These are phyloP conservation scores for Sympetrum striolatum DNA, from an alignment of 2,888 invertebrate species.

Conservation along the genomic window DNA sequence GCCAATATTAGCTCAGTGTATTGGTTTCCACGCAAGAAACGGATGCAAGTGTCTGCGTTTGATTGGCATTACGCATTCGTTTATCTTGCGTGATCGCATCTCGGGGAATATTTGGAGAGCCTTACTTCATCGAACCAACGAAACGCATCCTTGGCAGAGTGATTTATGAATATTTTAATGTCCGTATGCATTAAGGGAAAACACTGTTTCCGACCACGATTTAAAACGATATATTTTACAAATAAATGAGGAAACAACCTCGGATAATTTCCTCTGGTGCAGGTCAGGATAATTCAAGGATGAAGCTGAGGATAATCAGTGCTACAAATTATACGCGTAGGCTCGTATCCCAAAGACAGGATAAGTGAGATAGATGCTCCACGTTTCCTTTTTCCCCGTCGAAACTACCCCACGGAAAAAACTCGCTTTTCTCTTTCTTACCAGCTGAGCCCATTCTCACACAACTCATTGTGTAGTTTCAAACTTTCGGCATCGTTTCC, in stretches of 20 bases:
- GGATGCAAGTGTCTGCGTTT: no score
- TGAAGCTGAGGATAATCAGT: neutral
- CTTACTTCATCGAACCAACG: no score
- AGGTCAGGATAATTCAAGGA: neutral
- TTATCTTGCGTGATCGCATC: no score
- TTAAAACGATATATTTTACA: neutral
- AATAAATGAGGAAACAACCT: neutral
- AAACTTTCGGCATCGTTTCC: neutral
- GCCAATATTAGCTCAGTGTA: no score
- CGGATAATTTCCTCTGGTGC: neutral
- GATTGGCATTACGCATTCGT: no score
- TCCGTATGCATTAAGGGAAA: no score
- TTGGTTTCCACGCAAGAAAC: no score
- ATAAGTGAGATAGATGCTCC: neutral
- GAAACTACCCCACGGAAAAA: neutral
- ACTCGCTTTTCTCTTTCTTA: neutral
- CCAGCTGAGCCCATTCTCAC: neutral
- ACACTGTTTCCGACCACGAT: neutral
- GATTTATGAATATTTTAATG: no score
- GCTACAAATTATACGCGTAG: neutral
- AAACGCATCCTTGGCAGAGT: no score
- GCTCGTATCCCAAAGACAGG: neutral
- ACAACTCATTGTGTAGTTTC: neutral
- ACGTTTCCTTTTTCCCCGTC: neutral
- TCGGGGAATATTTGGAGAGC: no score